phyloP scores from a whole-genome alignment of 2,797 vertebrate species.

The Bradypodion ventrale region DNA sequence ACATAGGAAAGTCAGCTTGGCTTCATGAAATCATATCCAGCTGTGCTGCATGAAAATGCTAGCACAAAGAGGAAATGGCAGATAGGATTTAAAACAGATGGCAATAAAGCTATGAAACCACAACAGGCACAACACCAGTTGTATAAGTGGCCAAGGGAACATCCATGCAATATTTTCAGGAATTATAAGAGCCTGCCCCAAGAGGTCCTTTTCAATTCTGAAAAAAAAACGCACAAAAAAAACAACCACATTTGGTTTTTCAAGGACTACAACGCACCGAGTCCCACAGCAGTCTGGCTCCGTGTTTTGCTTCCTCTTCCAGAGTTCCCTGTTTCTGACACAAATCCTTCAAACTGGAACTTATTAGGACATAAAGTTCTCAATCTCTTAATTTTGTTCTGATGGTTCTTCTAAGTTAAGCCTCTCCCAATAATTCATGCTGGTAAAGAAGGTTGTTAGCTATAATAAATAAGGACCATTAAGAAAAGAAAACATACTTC shows the following conservation, averaged over 20 bases:
- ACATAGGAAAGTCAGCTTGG: neutral
- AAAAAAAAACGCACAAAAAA: too few species aligned
- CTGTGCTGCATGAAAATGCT: neutral
- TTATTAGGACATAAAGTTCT: neutral
- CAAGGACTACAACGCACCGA: too few species aligned
- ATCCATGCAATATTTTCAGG: neutral
- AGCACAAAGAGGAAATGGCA: neutral
- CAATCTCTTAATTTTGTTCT: neutral
- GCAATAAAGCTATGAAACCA: neutral
- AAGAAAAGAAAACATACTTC: conserved; percentile 76
- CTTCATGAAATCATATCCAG: neutral
- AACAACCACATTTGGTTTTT: too few species aligned
- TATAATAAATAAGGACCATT: neutral
- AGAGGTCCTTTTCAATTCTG: too few species aligned
- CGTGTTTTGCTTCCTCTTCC: too few species aligned
- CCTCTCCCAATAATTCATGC: neutral
- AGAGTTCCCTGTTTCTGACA: too few species aligned
- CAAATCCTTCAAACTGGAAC: too few species aligned
- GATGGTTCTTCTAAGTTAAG: neutral
- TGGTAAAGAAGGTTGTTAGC: neutral
- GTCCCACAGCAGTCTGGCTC: too few species aligned
- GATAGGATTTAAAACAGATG: neutral
- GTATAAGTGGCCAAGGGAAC: neutral
- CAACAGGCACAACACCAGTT: neutral
- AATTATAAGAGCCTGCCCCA: neutral